Percentiles rank a stretch among this genome's conserved stretches.
Evolutionary conservation across 2,888 invertebrate genomes (phyloP).

Genomic region (Nezara viridula): DNA sequence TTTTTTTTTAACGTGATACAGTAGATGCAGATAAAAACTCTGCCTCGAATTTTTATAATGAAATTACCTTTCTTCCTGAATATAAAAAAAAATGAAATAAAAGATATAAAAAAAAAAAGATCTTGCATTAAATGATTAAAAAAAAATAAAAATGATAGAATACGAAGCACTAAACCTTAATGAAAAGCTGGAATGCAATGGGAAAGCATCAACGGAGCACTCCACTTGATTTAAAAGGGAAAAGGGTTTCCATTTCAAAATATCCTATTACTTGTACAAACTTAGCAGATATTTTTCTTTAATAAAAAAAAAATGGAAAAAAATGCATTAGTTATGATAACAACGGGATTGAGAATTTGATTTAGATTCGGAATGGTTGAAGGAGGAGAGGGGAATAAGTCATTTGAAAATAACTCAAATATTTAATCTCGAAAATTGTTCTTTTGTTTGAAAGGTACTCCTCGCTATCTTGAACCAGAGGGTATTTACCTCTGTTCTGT

Average conservation of each 20-base stretch:
- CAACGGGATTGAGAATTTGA: constrained; percentile 27
- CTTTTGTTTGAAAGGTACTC: not conserved
- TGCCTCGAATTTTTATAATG: not conserved
- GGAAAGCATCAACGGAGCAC: constrained; percentile 40
- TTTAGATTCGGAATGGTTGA: not conserved
- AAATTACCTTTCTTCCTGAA: not conserved
- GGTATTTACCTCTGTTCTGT: not conserved
- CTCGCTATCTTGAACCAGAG: not conserved
- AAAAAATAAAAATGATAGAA: constrained; percentile 38
- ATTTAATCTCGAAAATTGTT: constrained; percentile 43
- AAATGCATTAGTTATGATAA: constrained; percentile 41
- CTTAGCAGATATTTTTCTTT: constrained; percentile 27
- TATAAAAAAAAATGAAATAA: not conserved
- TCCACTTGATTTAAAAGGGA: constrained; percentile 44
- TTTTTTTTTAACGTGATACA: not conserved
- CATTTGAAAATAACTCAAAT: constrained; percentile 35
- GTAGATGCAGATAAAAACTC: not conserved
- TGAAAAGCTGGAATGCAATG: constrained; percentile 21
- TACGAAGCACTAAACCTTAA: constrained; percentile 28
- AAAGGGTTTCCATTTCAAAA: constrained; percentile 39
- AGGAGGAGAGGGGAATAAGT: not conserved
- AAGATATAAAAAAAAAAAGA: not conserved
- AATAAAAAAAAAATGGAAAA: constrained; percentile 3
- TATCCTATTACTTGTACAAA: constrained; percentile 49
- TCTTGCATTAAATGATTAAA: constrained; percentile 41